These are phyloP conservation scores for Darwinula stevensoni DNA, from an alignment of 2,888 invertebrate genomes.

Conservation along the genomic window DNA sequence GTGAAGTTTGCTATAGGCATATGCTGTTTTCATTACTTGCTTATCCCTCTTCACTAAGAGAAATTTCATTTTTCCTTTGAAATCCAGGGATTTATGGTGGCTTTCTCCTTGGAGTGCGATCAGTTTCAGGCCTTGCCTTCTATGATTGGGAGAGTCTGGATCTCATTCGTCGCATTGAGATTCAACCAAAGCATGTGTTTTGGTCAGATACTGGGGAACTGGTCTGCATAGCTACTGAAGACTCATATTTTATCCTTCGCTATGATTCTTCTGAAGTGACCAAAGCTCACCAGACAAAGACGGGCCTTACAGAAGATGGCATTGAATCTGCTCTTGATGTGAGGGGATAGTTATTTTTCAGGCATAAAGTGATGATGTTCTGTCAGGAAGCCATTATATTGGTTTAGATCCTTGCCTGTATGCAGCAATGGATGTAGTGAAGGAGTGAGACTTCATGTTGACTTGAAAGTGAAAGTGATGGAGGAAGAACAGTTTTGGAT, in stretches of 20 bases:
- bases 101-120: constrained; percentile 60
- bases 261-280: constrained; percentile 59
- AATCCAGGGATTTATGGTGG: constrained; percentile 58
- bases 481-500: too few species aligned
- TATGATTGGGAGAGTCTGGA: constrained; percentile 92
- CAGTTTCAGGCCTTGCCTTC: constrained; percentile 69
- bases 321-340: constrained; percentile 91
- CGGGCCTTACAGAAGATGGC: constrained; percentile 56
- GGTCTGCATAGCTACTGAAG: constrained; percentile 78
- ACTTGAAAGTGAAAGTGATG: too few species aligned
- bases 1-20: constrained; percentile 2
- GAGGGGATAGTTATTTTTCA: too few species aligned
- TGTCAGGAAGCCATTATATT: too few species aligned
- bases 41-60: constrained; percentile 1
- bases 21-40: background rate
- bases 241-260: constrained; percentile 72
- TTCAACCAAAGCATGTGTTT: constrained; percentile 67
- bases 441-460: too few species aligned
- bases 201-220: constrained; percentile 91
- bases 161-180: constrained; percentile 78
- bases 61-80: too few species aligned
- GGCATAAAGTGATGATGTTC: too few species aligned
- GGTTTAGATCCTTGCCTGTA: too few species aligned
- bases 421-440: too few species aligned
- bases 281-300: constrained; percentile 36